These are phyloP conservation scores for Bovichtus variegatus DNA, from an alignment of 2,797 vertebrate species.

Conservation along the genomic window DNA sequence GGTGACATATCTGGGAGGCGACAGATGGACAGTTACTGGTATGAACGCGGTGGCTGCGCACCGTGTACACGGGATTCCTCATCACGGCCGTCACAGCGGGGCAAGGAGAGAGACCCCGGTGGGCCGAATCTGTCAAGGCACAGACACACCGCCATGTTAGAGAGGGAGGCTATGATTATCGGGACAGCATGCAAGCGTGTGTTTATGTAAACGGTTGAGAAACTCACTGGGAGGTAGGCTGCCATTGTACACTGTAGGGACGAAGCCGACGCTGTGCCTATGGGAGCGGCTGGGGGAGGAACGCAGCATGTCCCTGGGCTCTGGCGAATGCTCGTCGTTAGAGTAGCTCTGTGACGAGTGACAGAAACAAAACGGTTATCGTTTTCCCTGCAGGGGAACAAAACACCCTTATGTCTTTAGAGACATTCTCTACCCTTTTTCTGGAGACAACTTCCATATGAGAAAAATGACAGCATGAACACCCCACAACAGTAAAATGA, in stretches of 20 bases:
- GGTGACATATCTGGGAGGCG: slow-evolving; percentile 91
- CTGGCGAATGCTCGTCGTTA: slow-evolving; percentile 90
- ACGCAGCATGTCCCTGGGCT: slow-evolving; percentile 90
- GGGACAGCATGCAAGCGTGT: neutral
- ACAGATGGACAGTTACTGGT: slow-evolving; percentile 92
- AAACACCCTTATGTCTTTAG: slow-evolving; percentile 30
- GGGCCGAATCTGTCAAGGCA: slow-evolving; percentile 87
- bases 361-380: slow-evolving; percentile 40
- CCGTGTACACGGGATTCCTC: slow-evolving; percentile 96
- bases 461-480: slow-evolving; percentile 44
- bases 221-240: slow-evolving; percentile 90
- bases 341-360: slow-evolving; percentile 87
- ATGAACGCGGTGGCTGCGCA: slow-evolving; percentile 93
- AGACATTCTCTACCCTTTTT: slow-evolving; percentile 22
- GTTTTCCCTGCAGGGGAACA: slow-evolving; percentile 20
- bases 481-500: slow-evolving; percentile 47
- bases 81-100: slow-evolving; percentile 94
- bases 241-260: slow-evolving; percentile 86
- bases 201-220: slow-evolving; percentile 1
- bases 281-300: slow-evolving; percentile 92
- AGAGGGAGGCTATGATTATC: neutral
- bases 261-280: slow-evolving; percentile 91
- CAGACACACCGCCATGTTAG: slow-evolving; percentile 18
- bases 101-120: slow-evolving; percentile 91
- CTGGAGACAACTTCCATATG: slow-evolving; percentile 30